Conservation (phyloP, 37 sponge, comb jelly and placozoan genomes). For the Ianthella basta region DNA sequence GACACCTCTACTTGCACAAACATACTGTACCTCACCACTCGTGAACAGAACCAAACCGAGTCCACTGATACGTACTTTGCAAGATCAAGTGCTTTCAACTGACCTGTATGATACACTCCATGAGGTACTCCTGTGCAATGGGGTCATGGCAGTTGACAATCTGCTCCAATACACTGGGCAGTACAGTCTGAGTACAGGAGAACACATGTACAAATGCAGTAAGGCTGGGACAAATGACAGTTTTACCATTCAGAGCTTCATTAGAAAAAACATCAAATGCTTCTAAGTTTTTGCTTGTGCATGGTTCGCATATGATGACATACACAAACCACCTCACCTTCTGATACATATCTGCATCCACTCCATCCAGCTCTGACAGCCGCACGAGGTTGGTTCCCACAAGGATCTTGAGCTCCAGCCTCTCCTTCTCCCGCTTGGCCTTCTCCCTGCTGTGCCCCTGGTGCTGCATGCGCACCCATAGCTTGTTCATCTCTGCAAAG, state of each 20-base stretch:
- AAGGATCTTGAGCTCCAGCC: slow-evolving; percentile 93
- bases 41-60: too few relatives aligned
- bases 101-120: slow-evolving; percentile 99
- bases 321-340: background rate
- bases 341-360: slow-evolving; percentile 38
- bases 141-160: slow-evolving; percentile 93
- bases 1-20: too few relatives aligned
- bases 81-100: too few relatives aligned
- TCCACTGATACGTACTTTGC: too few relatives aligned
- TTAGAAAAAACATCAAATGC: too few relatives aligned
- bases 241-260: too few relatives aligned
- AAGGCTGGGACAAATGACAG: background rate
- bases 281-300: too few relatives aligned
- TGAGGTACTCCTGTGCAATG: slow-evolving; percentile 98
- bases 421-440: slow-evolving; percentile 93
- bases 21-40: too few relatives aligned
- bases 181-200: slow-evolving; percentile 43
- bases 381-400: slow-evolving; percentile 98
- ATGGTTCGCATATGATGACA: too few relatives aligned
- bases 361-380: slow-evolving; percentile 87
- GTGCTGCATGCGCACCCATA: slow-evolving; percentile 99
- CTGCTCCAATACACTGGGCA: slow-evolving; percentile 94
- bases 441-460: slow-evolving; percentile 98
- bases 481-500: slow-evolving; percentile 99
- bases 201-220: background rate